These are phyloP conservation scores for Dissostichus mawsoni DNA, from an alignment of 2,113 vertebrate species.

Conservation along the genomic window DNA sequence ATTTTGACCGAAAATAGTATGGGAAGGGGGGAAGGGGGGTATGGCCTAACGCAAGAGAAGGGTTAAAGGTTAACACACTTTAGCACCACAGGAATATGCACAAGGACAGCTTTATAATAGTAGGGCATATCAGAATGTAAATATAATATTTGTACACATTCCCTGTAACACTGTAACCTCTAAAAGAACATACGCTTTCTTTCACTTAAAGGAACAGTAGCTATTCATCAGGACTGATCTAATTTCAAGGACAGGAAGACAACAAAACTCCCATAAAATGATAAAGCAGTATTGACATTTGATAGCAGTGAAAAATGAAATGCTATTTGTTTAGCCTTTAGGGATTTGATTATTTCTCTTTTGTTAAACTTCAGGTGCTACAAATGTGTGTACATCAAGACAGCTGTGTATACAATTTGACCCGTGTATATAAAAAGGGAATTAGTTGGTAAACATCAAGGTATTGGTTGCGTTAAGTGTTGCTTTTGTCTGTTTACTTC, in stretches of 20 bases:
- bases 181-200: background rate
- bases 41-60: no score
- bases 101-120: slow-evolving; percentile 40
- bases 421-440: no score
- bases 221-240: background rate
- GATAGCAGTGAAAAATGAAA: background rate
- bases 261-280: no score
- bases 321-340: background rate
- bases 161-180: background rate
- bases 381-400: background rate
- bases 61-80: slow-evolving; percentile 43
- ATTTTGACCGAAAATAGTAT: no score
- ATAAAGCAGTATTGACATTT: no score
- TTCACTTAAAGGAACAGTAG: no score
- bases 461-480: background rate
- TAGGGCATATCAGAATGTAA: background rate
- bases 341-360: background rate
- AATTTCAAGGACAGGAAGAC: background rate
- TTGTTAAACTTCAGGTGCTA: background rate
- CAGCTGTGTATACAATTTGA: no score
- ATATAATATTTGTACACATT: background rate
- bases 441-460: no score
- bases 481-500: background rate
- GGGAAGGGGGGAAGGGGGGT: no score
- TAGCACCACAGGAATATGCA: slow-evolving; percentile 22